phyloP scores from a whole-genome alignment of 2,113 vertebrate species.

The Psittacula cyanocephala region DNA sequence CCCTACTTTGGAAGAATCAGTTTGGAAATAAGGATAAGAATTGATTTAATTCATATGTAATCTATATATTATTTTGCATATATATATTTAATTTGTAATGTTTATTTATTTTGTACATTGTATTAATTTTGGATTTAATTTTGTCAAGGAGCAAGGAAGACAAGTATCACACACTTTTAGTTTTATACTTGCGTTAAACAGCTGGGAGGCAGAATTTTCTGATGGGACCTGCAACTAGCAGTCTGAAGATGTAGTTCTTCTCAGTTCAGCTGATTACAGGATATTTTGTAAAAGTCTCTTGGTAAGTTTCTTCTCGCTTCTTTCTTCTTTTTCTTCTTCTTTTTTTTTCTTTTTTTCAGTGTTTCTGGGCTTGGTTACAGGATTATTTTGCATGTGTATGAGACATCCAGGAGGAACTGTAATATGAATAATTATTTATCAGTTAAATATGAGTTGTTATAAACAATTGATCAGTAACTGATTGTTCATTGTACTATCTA shows the following conservation, averaged over 20 bases:
- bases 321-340: background rate
- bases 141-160: background rate
- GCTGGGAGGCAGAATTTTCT: background rate
- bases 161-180: rapidly evolving
- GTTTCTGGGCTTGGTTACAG: background rate
- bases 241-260: background rate
- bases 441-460: background rate
- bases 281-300: background rate
- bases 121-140: background rate
- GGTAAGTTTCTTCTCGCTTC: background rate
- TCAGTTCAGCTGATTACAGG: background rate
- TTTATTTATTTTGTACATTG: background rate
- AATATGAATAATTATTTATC: background rate
- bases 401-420: background rate
- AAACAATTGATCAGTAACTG: background rate
- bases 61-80: background rate
- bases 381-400: background rate
- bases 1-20: background rate
- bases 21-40: background rate
- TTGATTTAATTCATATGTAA: background rate
- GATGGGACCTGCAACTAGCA: background rate
- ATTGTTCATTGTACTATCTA: background rate
- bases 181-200: background rate
- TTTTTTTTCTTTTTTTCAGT: background rate
- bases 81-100: background rate